Evolutionary conservation across 2,888 invertebrate species (phyloP).

Genomic region (Cataglyphis albicans): DNA sequence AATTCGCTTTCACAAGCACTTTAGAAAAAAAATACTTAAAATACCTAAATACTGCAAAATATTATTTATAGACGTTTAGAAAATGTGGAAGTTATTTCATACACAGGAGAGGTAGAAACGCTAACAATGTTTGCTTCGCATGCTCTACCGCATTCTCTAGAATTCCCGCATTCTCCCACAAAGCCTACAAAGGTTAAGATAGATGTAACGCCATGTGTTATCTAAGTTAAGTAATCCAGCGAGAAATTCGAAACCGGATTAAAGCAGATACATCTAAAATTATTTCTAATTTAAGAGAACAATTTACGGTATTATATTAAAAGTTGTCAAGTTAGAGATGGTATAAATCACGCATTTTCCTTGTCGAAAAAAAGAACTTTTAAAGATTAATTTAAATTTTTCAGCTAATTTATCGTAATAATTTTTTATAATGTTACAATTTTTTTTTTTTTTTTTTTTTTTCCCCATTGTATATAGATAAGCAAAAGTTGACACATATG

Average conservation of each 20-base stretch:
- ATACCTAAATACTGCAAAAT: neutral
- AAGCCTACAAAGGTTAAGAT: conserved; percentile 44
- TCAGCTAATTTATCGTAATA: neutral
- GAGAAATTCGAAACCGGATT: conserved; percentile 40
- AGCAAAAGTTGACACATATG: neutral
- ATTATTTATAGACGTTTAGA: neutral
- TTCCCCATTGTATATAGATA: neutral
- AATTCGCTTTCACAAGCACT: neutral
- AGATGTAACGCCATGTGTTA: conserved; percentile 29
- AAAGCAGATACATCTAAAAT: conserved; percentile 23
- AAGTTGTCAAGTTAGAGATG: neutral
- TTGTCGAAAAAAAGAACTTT: neutral
- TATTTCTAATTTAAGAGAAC: neutral
- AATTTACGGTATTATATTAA: neutral
- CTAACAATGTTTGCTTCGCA: conserved; percentile 48
- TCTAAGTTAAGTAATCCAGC: conserved; percentile 50
- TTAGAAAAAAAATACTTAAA: conserved; percentile 21
- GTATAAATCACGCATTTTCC: neutral
- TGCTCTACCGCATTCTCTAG: conserved; percentile 33
- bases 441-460: neutral
- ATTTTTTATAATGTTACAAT: neutral
- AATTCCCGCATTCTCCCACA: conserved; percentile 31
- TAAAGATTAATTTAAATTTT: conserved; percentile 14
- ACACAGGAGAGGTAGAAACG: conserved; percentile 34
- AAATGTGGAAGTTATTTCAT: conserved; percentile 15